Evolutionary conservation across 2,888 invertebrate species (phyloP), one percentile per base, ranked within the genome.

Genomic region (Acronicta alni): DNA sequence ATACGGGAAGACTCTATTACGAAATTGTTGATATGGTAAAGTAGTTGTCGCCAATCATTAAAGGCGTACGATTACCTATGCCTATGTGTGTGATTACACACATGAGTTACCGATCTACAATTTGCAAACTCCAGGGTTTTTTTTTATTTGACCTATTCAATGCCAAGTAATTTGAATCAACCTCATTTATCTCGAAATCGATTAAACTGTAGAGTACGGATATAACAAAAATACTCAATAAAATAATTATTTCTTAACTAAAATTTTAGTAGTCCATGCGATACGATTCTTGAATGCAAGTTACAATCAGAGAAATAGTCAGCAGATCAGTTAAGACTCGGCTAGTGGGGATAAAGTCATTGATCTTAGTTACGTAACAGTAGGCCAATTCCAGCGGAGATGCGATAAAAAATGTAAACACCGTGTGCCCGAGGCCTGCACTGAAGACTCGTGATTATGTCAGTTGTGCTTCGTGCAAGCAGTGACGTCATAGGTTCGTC

Each of bases 361-460:
- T 84, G 83, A 80, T 82, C 84, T 77, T 67, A 57, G 68, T 78
- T 79, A 66, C 68, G 62, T 72, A 83, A 83, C 47, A 67, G 59
- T 65, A 57, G 62, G 64, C 67, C 57, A 70, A 74, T 66, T 70
- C 62, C 66, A 64, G 68, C 67, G 62, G 55, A 74, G 72, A 68
- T 61, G 76, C 61, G 61, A 76, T 72, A 88, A 89, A 87, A 88
- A 88, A 87, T 73, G 80, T 88, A 88, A 87, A 88, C 88, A 88
- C n/a, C 35, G 35, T n/a, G 35, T 35, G n/a, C 32, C 32, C 4
- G 32, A 32, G 32, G 66, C 53, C 37, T 41, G 65, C 65, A 44
- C 52, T 51, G 51, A 59, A 54, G 44, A 66, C 54, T 68, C 44
- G 59, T 47, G 43, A 41, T 51, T 49, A 44, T 44, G 45, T 62